Conservation (phyloP, 2,797 vertebrate genomes). For the Columba guinea region DNA sequence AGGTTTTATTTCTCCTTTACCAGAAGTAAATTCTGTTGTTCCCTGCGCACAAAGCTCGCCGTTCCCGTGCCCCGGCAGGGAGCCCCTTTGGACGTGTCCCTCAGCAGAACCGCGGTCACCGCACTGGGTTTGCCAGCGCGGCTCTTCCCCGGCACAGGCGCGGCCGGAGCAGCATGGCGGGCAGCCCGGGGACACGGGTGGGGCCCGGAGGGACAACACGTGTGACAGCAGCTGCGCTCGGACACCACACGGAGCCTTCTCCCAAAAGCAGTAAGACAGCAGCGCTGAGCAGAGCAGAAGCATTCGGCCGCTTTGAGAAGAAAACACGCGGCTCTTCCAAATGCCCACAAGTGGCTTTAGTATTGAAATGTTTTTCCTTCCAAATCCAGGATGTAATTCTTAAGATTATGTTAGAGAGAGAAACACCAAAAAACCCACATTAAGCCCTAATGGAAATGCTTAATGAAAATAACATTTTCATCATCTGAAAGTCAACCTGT, state of each 20-base stretch:
- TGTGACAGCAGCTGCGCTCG: neutral
- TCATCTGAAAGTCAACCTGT: neutral
- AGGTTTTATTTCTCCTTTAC: neutral
- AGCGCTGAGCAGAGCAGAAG: neutral
- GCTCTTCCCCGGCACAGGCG: neutral
- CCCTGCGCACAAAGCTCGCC: neutral
- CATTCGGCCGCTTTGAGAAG: neutral
- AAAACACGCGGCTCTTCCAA: neutral
- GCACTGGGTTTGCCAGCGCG: neutral
- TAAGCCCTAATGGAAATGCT: neutral
- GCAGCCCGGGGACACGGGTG: neutral
- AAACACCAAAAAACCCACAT: neutral
- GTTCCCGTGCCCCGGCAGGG: neutral
- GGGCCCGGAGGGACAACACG: neutral
- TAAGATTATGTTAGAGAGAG: neutral
- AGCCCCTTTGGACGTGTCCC: neutral
- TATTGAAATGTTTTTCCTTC: neutral
- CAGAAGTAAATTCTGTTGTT: neutral
- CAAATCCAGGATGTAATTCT: neutral
- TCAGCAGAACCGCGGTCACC: neutral
- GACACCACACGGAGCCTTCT: fast-evolving
- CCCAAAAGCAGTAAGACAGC: neutral
- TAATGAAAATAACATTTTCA: neutral
- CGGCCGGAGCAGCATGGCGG: neutral
- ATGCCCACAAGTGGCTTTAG: neutral